These are phyloP conservation scores for Pentalonia nigronervosa DNA, from an alignment of 1,140 invertebrate genomes.

Conservation along the genomic window DNA sequence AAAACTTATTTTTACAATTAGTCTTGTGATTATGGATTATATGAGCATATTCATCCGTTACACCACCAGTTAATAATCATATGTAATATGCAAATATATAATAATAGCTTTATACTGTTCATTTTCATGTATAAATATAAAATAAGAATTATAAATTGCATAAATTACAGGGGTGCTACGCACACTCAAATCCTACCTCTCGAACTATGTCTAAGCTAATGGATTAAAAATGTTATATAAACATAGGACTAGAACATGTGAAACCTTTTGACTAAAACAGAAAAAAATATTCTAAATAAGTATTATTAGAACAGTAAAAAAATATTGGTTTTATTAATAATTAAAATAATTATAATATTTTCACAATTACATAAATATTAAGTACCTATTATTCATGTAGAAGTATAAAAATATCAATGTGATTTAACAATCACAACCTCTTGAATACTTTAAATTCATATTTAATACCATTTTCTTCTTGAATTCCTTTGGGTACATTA, in stretches of 20 bases:
- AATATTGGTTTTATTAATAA: background rate
- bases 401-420: background rate
- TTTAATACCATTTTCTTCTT: constrained; percentile 76
- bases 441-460: constrained; percentile 80
- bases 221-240: background rate
- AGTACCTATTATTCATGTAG: background rate
- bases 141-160: background rate
- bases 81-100: too few relatives aligned
- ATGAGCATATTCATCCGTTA: too few relatives aligned
- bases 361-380: background rate
- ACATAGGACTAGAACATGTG: background rate
- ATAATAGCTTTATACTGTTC: too few relatives aligned
- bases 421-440: constrained; percentile 63
- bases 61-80: too few relatives aligned
- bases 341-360: background rate
- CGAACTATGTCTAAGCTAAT: background rate
- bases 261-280: background rate
- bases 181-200: background rate
- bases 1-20: too few relatives aligned
- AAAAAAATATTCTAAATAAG: background rate
- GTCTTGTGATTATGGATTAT: too few relatives aligned
- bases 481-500: constrained; percentile 71
- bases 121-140: too few relatives aligned
- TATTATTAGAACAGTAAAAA: background rate
- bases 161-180: background rate